A percentile compares a stretch with the other conserved stretches of the same genome.
phyloP scores from a whole-genome alignment of 1,140 invertebrate species.

The Polypedilum vanderplanki region DNA sequence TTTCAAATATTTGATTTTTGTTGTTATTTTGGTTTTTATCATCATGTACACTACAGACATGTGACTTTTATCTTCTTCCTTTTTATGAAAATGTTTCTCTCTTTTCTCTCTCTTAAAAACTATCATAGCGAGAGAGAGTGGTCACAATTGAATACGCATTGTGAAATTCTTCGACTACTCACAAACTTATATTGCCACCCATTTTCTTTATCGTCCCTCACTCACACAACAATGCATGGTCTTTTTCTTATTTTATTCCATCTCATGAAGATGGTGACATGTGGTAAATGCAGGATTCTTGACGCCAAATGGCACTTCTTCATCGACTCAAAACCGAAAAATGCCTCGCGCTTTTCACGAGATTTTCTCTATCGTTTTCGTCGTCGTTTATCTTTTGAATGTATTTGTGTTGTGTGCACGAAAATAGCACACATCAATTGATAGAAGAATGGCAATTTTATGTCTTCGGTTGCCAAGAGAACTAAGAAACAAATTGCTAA shows the following conservation, averaged over 20 bases:
- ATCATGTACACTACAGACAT: not conserved
- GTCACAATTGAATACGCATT: slow-evolving; percentile 17
- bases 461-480: slow-evolving; percentile 8
- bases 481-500: not conserved
- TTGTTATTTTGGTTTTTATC: not conserved
- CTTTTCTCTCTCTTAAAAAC: not conserved
- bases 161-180: not conserved
- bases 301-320: not conserved
- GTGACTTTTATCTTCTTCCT: not conserved
- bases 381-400: not conserved
- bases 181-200: not conserved
- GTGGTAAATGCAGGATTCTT: not conserved
- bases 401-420: not conserved
- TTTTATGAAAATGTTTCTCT: not conserved
- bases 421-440: not conserved
- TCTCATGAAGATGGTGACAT: not conserved
- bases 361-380: not conserved
- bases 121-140: not conserved
- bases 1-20: not conserved
- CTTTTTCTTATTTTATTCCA: not conserved
- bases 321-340: not conserved
- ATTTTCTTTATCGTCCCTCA: not conserved
- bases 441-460: not conserved
- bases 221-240: not conserved
- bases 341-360: not conserved